These are phyloP conservation scores for Euclidia mi DNA, from an alignment of 2,888 invertebrate species.

Conservation along the genomic window DNA sequence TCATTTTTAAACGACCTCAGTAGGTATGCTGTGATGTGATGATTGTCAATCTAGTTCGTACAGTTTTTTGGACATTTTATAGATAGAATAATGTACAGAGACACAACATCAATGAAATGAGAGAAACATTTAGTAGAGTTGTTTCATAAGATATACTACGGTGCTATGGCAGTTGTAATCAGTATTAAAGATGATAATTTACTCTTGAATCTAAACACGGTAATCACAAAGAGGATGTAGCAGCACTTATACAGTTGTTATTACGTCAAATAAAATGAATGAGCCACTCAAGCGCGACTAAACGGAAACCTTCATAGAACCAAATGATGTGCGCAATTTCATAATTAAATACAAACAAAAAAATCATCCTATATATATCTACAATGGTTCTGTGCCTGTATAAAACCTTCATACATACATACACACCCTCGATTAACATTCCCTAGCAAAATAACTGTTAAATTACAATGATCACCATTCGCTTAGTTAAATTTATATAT, in stretches of 20 bases:
- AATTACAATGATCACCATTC: conserved; percentile 60
- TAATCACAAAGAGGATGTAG: conserved; percentile 5
- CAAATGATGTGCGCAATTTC: conserved; percentile 47
- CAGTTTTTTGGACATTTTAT: too few species aligned
- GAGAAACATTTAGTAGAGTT: too few species aligned
- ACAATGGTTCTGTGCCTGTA: conserved; percentile 60
- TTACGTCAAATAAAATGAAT: conserved; percentile 21
- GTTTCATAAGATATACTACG: background rate
- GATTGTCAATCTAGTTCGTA: too few species aligned
- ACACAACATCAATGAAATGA: too few species aligned
- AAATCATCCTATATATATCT: conserved; percentile 41
- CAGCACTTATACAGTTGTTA: conserved; percentile 20
- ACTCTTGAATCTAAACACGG: background rate
- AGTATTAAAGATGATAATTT: background rate
- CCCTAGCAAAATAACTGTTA: conserved; percentile 60
- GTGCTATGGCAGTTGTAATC: background rate
- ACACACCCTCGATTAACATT: conserved; percentile 60
- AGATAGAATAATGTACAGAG: too few species aligned
- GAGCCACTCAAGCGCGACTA: conserved; percentile 25
- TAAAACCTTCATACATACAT: conserved; percentile 50
- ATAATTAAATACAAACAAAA: conserved; percentile 31
- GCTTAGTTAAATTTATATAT: conserved; percentile 59
- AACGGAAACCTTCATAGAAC: conserved; percentile 47
- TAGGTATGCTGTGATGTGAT: too few species aligned
- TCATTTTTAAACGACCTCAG: too few species aligned